Conservation (phyloP, 2,888 invertebrate species). For the Tetheella fluctuosa region DNA sequence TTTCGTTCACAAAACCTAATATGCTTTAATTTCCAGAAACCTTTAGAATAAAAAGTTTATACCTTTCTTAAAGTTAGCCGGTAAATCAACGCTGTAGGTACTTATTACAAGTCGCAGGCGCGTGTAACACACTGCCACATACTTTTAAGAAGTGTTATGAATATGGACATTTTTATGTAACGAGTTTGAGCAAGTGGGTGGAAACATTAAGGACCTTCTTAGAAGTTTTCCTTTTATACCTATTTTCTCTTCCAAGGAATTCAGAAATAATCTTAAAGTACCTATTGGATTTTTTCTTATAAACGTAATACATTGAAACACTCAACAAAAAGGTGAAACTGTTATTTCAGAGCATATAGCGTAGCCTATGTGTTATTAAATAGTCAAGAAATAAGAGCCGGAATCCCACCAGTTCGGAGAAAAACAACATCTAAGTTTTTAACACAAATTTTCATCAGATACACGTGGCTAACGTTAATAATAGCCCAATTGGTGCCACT, state of each 20-base stretch:
- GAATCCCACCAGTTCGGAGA: too few relatives aligned
- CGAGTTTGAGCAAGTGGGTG: neutral
- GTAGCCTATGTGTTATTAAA: too few relatives aligned
- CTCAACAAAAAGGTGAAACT: neutral
- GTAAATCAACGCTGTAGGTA: conserved; percentile 41
- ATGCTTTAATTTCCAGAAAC: conserved; percentile 37
- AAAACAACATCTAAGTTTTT: too few relatives aligned
- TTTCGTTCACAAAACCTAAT: neutral
- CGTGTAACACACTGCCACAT: conserved; percentile 31
- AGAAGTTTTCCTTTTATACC: neutral
- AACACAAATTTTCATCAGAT: too few relatives aligned
- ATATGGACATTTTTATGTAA: conserved; percentile 14
- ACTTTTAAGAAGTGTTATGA: conserved; percentile 29
- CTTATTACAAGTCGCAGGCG: conserved; percentile 27
- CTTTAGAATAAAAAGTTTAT: conserved; percentile 35
- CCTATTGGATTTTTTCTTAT: too few relatives aligned
- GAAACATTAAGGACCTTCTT: neutral
- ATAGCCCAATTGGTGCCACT: too few relatives aligned
- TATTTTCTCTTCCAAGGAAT: neutral
- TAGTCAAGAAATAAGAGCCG: too few relatives aligned
- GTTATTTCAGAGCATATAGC: too few relatives aligned
- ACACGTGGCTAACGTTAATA: too few relatives aligned
- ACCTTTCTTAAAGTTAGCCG: conserved; percentile 38
- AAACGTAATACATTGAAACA: neutral
- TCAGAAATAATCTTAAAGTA: neutral